These are phyloP conservation scores for Heliocidaris erythrogramma DNA, from an alignment of 35 echinoderm and acorn worm species.

Conservation along the genomic window DNA sequence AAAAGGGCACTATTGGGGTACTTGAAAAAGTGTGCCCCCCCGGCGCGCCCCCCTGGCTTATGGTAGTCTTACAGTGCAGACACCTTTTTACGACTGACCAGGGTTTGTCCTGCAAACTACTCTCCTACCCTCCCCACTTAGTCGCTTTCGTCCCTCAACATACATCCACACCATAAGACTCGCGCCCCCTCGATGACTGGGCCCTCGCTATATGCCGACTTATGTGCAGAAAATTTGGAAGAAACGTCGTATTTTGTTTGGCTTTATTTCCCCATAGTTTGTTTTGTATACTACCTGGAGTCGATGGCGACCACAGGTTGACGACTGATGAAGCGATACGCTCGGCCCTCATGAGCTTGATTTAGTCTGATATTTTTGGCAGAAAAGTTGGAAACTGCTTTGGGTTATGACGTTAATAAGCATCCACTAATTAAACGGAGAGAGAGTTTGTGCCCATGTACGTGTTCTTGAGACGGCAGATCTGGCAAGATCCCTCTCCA, in stretches of 20 bases:
- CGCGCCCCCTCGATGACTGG: too few species aligned
- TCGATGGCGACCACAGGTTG: neutral
- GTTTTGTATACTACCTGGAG: neutral
- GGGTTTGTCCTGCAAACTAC: too few species aligned
- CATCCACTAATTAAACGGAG: neutral
- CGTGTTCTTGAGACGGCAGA: neutral
- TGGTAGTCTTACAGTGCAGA: too few species aligned
- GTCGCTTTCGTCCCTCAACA: too few species aligned
- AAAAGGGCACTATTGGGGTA: too few species aligned
- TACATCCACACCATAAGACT: too few species aligned
- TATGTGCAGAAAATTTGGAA: neutral
- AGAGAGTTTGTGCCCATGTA: neutral
- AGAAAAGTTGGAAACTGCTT: neutral
- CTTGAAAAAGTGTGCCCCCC: too few species aligned
- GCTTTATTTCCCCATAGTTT: neutral
- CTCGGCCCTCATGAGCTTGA: neutral
- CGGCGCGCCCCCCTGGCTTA: too few species aligned
- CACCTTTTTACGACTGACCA: too few species aligned
- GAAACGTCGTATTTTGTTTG: neutral
- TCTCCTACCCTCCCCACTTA: too few species aligned
- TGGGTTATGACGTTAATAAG: neutral
- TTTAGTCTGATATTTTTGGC: neutral
- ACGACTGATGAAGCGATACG: neutral
- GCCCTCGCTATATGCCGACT: too few species aligned
- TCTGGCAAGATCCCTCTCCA: neutral